These are phyloP conservation scores for Unio pictorum DNA, from an alignment of 2,888 invertebrate species.

Conservation along the genomic window DNA sequence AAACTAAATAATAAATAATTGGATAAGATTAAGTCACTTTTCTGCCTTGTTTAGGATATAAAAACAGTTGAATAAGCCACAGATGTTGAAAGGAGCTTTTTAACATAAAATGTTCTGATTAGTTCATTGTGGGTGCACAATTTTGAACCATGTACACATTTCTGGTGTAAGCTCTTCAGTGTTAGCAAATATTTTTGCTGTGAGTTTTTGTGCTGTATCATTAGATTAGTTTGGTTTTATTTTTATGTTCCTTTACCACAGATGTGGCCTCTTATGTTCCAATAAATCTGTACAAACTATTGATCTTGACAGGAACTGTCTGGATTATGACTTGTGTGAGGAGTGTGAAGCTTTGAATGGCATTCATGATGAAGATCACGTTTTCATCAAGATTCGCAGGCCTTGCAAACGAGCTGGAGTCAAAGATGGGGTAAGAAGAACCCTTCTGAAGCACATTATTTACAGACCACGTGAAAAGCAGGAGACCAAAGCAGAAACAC, in stretches of 20 bases:
- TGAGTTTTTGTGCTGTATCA: background rate
- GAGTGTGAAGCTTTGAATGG: constrained; percentile 61
- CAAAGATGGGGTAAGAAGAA: constrained; percentile 33
- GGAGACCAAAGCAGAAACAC: constrained; percentile 10
- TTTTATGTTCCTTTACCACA: too few relatives aligned
- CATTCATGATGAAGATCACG: constrained; percentile 63
- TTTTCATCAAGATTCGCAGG: constrained; percentile 67
- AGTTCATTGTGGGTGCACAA: too few relatives aligned
- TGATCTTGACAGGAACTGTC: constrained; percentile 62
- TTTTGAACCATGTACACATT: too few relatives aligned
- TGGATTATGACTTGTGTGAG: constrained; percentile 70
- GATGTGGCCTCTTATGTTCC: too few relatives aligned
- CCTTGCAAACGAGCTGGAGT: constrained; percentile 47
- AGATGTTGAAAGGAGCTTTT: too few relatives aligned
- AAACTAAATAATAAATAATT: too few relatives aligned
- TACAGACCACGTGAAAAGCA: constrained; percentile 30
- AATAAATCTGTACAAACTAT: background rate
- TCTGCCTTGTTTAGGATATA: too few relatives aligned
- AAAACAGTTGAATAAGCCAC: too few relatives aligned
- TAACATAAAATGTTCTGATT: too few relatives aligned
- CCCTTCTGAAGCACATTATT: constrained; percentile 47
- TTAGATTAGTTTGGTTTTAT: background rate
- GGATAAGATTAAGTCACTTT: too few relatives aligned
- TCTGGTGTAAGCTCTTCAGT: too few relatives aligned
- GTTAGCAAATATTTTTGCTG: background rate